These are phyloP conservation scores for Oophaga pumilio DNA, from an alignment of 2,113 vertebrate species.

Conservation along the genomic window DNA sequence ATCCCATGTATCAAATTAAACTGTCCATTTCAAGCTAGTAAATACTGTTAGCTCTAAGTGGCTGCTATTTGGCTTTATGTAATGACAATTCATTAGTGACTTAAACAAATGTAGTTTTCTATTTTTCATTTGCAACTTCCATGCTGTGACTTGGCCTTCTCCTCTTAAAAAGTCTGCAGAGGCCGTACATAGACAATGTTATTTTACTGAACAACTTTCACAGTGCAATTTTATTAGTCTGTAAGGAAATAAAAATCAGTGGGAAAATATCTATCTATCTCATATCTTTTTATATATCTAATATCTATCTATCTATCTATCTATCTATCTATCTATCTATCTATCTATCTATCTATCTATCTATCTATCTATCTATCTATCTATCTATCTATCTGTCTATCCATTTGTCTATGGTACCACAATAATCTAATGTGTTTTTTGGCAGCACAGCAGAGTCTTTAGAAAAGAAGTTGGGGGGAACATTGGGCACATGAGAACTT, in stretches of 20 bases:
- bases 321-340: not conserved
- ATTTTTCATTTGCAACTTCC: constrained; percentile 2
- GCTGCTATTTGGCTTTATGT: not conserved
- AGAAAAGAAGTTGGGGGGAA: no score
- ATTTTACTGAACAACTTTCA: not conserved
- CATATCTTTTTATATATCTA: not conserved
- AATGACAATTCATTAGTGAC: constrained; percentile 6
- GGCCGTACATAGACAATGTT: not conserved
- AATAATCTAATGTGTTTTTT: no score
- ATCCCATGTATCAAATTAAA: constrained; percentile 37
- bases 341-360: not conserved
- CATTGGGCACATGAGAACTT: no score
- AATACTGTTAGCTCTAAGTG: constrained; percentile 25
- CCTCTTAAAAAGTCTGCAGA: not conserved
- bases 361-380: no score
- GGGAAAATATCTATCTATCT: not conserved
- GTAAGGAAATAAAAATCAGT: not conserved
- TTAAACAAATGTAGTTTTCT: constrained; percentile 19
- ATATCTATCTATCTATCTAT: not conserved
- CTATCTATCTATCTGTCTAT: no score
- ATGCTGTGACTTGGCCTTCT: not conserved
- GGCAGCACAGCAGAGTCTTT: no score
- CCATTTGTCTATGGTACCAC: no score
- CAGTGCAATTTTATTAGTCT: not conserved
- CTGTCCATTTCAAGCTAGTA: constrained; percentile 25